A percentile compares a stretch with the other conserved stretches of the same genome.
phyloP scores from a whole-genome alignment of 1,140 invertebrate genomes.

The Calephelis virginiensis region DNA sequence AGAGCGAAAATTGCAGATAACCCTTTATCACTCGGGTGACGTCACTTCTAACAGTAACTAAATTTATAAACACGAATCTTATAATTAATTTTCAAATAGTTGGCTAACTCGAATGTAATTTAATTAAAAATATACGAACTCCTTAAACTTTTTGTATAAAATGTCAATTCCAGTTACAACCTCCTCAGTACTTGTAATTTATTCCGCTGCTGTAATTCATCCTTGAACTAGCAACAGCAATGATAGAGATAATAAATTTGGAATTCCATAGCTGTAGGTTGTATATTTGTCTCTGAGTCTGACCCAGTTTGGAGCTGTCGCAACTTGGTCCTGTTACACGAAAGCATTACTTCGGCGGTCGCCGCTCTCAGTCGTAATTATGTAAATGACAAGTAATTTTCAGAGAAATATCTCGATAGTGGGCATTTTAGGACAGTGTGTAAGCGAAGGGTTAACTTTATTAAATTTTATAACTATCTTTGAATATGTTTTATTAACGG shows the following conservation, averaged over 20 bases:
- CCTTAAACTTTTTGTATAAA: too few species aligned
- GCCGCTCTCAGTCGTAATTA: slow-evolving; percentile 6
- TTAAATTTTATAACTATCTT: not conserved
- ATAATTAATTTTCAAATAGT: too few species aligned
- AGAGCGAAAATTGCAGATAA: too few species aligned
- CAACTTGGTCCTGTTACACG: not conserved
- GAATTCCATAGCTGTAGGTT: slow-evolving; percentile 1
- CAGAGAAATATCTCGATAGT: not conserved
- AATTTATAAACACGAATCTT: too few species aligned
- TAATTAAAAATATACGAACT: too few species aligned
- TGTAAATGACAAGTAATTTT: slow-evolving; percentile 10
- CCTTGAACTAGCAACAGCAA: slow-evolving; percentile 2
- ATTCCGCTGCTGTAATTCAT: not conserved
- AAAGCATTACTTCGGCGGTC: slow-evolving; percentile 6
- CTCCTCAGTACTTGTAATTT: too few species aligned
- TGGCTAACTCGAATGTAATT: too few species aligned
- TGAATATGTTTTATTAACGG: not conserved
- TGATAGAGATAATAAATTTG: slow-evolving; percentile 4
- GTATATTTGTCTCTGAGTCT: not conserved
- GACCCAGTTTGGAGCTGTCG: not conserved
- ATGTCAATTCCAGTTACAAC: too few species aligned
- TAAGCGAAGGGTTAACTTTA: slow-evolving; percentile 3
- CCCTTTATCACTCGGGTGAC: too few species aligned
- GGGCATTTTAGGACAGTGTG: slow-evolving; percentile 5
- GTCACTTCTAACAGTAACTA: too few species aligned